A percentile compares a stretch with the other conserved stretches of the same genome.
Conservation (phyloP, 2,797 vertebrate genomes). For the Sebastes oblongus region DNA sequence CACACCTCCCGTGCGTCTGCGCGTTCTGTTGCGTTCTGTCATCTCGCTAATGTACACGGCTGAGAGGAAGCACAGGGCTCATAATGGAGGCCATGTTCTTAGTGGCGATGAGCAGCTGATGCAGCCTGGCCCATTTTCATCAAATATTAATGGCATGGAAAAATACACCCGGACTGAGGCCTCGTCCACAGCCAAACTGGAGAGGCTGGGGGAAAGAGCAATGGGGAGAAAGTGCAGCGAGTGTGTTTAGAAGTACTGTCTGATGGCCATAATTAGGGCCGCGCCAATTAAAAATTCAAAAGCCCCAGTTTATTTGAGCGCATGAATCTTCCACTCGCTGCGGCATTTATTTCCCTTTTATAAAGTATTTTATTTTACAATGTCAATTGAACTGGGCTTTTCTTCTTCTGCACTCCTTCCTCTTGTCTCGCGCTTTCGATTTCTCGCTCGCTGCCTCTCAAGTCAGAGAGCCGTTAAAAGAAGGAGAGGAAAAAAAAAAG, state of each 20-base stretch:
- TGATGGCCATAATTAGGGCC: slow-evolving; percentile 99
- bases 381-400: slow-evolving; percentile 87
- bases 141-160: slow-evolving; percentile 99
- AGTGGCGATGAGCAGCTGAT: slow-evolving; percentile 96
- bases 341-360: slow-evolving; percentile 98
- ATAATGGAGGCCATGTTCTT: slow-evolving; percentile 97
- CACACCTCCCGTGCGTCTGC: slow-evolving; percentile 47
- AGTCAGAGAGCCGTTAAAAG: slow-evolving; percentile 5
- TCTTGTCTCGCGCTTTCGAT: slow-evolving; percentile 59
- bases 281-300: slow-evolving; percentile 99
- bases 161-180: slow-evolving; percentile 93
- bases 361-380: slow-evolving; percentile 98
- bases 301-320: slow-evolving; percentile 99
- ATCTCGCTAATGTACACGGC: slow-evolving; percentile 94
- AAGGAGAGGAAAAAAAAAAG: not conserved
- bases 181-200: slow-evolving; percentile 73
- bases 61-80: slow-evolving; percentile 94
- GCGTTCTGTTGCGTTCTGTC: slow-evolving; percentile 91
- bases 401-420: slow-evolving; percentile 79
- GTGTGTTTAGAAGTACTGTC: slow-evolving; percentile 98
- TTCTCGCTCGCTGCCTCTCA: slow-evolving; percentile 78
- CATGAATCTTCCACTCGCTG: slow-evolving; percentile 93
- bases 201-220: slow-evolving; percentile 87
- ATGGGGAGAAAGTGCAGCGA: slow-evolving; percentile 91
- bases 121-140: slow-evolving; percentile 99